A percentile compares a stretch with the other conserved stretches of the same genome.
phyloP scores from a whole-genome alignment of 2,888 invertebrate species.

The Chirona hameri region DNA sequence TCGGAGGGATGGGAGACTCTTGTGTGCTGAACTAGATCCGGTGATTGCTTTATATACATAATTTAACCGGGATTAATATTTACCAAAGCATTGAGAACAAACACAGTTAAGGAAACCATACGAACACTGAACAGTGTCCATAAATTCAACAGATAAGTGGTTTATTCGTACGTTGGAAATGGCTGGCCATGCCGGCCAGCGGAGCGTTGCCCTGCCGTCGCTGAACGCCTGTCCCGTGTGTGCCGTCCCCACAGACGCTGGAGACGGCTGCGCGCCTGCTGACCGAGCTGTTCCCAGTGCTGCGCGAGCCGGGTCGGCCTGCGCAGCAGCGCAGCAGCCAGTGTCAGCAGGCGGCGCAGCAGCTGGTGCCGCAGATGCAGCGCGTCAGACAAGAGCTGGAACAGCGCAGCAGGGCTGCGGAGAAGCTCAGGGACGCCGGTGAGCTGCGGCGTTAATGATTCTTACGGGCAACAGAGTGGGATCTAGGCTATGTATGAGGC shows the following conservation, averaged over 20 bases:
- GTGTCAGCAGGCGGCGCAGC: neutral
- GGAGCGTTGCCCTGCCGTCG: neutral
- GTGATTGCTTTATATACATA: too few relatives aligned
- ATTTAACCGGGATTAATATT: too few relatives aligned
- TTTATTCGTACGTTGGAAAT: too few relatives aligned
- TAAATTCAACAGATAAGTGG: too few relatives aligned
- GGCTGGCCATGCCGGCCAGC: too few relatives aligned
- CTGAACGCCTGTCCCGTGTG: neutral
- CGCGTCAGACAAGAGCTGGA: neutral
- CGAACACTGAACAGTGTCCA: too few relatives aligned
- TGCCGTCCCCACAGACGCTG: neutral
- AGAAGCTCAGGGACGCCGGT: neutral
- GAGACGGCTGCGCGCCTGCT: neutral
- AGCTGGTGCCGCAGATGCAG: neutral
- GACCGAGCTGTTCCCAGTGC: neutral
- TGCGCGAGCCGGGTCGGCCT: neutral
- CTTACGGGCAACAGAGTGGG: too few relatives aligned
- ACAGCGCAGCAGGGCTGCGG: neutral
- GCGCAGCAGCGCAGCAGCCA: conserved; percentile 39
- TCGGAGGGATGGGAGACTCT: too few relatives aligned
- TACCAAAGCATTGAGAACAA: too few relatives aligned
- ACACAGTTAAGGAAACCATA: too few relatives aligned
- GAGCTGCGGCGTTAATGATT: neutral
- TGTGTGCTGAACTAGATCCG: too few relatives aligned
- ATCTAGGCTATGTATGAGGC: too few relatives aligned